Evolutionary conservation across 2,113 vertebrate species (phyloP).

Genomic region (Formicarius rufipectus): DNA sequence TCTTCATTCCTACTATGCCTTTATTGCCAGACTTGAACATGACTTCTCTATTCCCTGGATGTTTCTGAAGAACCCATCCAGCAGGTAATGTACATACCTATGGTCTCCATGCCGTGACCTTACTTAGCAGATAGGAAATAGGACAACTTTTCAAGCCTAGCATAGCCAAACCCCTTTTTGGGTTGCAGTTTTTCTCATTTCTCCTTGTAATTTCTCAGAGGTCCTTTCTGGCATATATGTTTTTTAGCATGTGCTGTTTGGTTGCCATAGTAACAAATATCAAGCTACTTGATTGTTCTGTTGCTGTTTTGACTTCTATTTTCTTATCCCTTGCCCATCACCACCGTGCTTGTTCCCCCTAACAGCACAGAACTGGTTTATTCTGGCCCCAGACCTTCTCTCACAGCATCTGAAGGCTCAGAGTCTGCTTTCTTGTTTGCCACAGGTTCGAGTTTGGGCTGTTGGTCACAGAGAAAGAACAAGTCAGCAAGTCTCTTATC

Average conservation of each 20-base stretch:
- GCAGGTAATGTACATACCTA: fast-evolving
- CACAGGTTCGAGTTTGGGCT: background rate
- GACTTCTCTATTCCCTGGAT: background rate
- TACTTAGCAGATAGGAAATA: background rate
- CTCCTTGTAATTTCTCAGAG: background rate
- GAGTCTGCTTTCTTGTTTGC: background rate
- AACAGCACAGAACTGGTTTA: background rate
- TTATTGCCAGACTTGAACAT: background rate
- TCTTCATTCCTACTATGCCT: background rate
- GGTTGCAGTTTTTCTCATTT: background rate
- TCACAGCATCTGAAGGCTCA: background rate
- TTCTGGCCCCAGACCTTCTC: background rate
- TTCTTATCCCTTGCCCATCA: background rate
- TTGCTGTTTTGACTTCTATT: background rate
- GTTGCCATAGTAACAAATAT: background rate
- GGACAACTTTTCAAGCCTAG: background rate
- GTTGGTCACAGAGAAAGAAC: background rate
- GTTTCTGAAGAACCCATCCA: background rate
- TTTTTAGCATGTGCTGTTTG: background rate
- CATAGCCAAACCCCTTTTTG: background rate
- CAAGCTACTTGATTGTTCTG: background rate
- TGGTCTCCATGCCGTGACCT: background rate
- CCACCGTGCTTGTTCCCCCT: background rate
- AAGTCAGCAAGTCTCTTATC: background rate
- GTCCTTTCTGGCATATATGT: background rate